Conservation (phyloP, 30 jellyfish, hydroid and myxozoan genomes). For the Euphysa ruthae region DNA sequence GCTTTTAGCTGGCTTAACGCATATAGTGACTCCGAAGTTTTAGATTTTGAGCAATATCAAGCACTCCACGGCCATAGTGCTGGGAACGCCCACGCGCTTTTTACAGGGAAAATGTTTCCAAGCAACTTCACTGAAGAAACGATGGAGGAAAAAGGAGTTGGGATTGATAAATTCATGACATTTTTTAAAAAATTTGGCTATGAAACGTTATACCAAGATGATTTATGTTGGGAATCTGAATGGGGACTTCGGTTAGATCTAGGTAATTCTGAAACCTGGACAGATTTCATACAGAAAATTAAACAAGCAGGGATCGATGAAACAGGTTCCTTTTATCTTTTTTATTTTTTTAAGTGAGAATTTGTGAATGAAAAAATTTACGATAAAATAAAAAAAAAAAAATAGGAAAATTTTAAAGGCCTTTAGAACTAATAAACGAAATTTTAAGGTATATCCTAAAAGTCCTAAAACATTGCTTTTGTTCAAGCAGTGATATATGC, state of each 20-base stretch:
- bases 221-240: slow-evolving; percentile 70
- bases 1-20: slow-evolving; percentile 38
- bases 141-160: slow-evolving; percentile 34
- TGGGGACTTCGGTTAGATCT: slow-evolving; percentile 87
- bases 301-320: slow-evolving; percentile 19
- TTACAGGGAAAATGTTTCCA: slow-evolving; percentile 73
- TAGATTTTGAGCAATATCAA: slow-evolving; percentile 73
- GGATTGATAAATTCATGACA: slow-evolving; percentile 25
- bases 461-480: no score
- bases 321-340: no score
- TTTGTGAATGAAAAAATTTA: no score
- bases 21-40: slow-evolving; percentile 35
- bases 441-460: no score
- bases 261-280: slow-evolving; percentile 56
- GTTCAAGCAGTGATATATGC: no score
- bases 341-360: background rate
- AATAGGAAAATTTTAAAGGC: no score
- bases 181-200: slow-evolving; percentile 42
- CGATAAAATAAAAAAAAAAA: no score
- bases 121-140: slow-evolving; percentile 25
- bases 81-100: slow-evolving; percentile 66
- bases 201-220: slow-evolving; percentile 66
- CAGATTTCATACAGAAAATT: slow-evolving; percentile 18
- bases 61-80: slow-evolving; percentile 92
- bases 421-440: no score